Conservation (phyloP, 2,113 vertebrate genomes). For the Menidia beryllina region DNA sequence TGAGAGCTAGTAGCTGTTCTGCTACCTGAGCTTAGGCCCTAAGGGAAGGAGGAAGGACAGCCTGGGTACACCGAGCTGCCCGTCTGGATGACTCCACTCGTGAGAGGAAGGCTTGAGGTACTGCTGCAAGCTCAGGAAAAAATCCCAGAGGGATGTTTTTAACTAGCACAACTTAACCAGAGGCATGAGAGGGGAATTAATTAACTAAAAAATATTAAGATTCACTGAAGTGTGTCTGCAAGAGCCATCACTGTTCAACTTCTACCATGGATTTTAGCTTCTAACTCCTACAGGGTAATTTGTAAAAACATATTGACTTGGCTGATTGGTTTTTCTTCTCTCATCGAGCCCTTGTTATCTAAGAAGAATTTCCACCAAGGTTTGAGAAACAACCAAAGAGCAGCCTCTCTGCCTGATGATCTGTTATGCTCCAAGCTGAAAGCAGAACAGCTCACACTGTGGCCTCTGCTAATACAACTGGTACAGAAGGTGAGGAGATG, state of each 20-base stretch:
- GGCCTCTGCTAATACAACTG: conserved; percentile 19
- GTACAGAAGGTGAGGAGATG: conserved; percentile 14
- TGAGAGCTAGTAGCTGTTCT: conserved; percentile 75
- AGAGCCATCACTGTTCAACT: conserved; percentile 19
- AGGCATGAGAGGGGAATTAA: conserved; percentile 5
- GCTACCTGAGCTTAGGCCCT: conserved; percentile 68
- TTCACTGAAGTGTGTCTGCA: conserved; percentile 31
- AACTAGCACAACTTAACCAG: conserved; percentile 27
- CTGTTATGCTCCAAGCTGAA: conserved; percentile 19
- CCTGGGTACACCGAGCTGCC: conserved; percentile 8
- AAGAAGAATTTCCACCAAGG: conserved; percentile 30
- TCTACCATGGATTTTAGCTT: conserved; percentile 25
- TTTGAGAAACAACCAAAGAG: conserved; percentile 37
- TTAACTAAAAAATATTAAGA: conserved; percentile 26
- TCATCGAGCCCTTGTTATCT: conserved; percentile 42
- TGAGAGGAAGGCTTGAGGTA: conserved; percentile 17
- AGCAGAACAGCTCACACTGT: conserved; percentile 16
- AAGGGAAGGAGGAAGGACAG: conserved; percentile 34
- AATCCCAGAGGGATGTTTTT: conserved; percentile 32
- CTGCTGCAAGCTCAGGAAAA: conserved; percentile 18
- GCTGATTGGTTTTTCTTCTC: conserved; percentile 37
- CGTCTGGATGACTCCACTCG: conserved; percentile 26
- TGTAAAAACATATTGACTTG: conserved; percentile 45
- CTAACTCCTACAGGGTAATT: conserved; percentile 29
- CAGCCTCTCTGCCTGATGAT: conserved; percentile 14